Conservation (phyloP, 2,888 invertebrate genomes). For the Falcaria lacertinaria region DNA sequence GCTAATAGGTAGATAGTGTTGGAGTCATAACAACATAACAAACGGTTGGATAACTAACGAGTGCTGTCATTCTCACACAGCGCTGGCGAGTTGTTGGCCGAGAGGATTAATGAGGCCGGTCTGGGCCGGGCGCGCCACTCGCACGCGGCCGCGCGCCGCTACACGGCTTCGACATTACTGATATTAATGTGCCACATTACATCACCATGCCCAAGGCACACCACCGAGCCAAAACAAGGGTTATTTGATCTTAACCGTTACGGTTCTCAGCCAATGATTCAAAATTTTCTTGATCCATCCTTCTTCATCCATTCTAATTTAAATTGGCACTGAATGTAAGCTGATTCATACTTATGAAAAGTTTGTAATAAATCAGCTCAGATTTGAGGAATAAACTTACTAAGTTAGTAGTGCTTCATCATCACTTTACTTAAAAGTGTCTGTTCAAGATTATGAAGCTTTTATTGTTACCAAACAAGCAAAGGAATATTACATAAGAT, state of each 20-base stretch:
- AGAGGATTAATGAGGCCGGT: conserved; percentile 50
- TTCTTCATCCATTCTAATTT: no score
- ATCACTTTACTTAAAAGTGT: no score
- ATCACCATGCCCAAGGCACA: background rate
- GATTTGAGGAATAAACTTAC: no score
- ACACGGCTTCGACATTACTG: background rate
- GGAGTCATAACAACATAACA: conserved; percentile 45
- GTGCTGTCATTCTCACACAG: conserved; percentile 58
- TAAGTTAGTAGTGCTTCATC: no score
- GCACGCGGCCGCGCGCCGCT: conserved; percentile 23
- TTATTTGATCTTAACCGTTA: background rate
- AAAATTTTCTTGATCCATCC: no score
- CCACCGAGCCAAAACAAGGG: background rate
- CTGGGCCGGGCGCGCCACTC: conserved; percentile 14
- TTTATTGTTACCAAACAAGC: no score
- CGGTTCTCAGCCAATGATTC: no score
- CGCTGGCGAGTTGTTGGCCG: conserved; percentile 33
- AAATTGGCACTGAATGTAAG: no score
- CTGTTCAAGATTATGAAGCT: no score
- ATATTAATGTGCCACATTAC: background rate
- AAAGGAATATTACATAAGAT: no score
- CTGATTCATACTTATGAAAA: no score
- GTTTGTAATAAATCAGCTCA: no score
- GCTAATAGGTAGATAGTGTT: conserved; percentile 55
- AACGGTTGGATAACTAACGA: conserved; percentile 54